phyloP scores from a whole-genome alignment of 2,797 vertebrate species.

The Crossoptilon crossoptilon region DNA sequence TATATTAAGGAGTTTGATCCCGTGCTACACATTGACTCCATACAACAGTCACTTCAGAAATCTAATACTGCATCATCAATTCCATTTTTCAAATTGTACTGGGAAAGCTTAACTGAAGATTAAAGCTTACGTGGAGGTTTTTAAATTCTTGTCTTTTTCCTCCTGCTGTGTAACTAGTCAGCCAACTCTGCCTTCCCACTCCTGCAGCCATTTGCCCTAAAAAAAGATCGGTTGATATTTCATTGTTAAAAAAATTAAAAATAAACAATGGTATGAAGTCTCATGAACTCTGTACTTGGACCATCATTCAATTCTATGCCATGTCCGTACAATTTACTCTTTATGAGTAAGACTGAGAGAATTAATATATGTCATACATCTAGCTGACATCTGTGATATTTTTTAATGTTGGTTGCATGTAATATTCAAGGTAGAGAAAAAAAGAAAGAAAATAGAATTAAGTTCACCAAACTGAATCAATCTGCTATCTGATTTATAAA shows the following conservation, averaged over 20 bases:
- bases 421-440: background rate
- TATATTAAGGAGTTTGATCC: background rate
- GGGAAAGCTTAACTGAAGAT: background rate
- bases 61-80: background rate
- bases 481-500: fast-evolving
- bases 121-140: background rate
- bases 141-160: background rate
- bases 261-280: background rate
- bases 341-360: background rate
- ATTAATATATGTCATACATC: background rate
- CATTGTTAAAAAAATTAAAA: background rate
- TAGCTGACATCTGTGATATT: background rate
- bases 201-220: background rate
- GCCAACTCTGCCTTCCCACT: background rate
- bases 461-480: background rate
- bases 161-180: background rate
- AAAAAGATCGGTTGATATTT: fast-evolving
- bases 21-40: background rate
- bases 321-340: background rate
- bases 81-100: background rate
- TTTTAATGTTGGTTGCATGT: background rate
- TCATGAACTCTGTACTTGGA: background rate
- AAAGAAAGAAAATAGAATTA: background rate
- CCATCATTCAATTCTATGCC: background rate
- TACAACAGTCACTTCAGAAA: background rate